These are phyloP conservation scores for Choreutis nemorana DNA, from an alignment of 2,888 invertebrate species.

Conservation along the genomic window DNA sequence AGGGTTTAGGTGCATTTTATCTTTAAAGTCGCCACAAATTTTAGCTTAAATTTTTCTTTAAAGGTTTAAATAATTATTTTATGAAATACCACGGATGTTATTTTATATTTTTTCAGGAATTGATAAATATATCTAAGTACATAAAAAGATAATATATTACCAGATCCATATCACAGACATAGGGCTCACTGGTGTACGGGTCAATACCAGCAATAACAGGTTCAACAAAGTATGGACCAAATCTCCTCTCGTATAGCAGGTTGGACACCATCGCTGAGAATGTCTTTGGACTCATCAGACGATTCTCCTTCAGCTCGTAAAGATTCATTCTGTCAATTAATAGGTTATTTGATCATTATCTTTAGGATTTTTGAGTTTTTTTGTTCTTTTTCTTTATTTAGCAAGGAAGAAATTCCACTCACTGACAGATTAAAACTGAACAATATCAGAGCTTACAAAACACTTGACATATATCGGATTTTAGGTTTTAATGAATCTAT, in stretches of 20 bases:
- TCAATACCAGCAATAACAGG: conserved; percentile 96
- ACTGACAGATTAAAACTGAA: too few species aligned
- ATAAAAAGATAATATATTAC: conserved; percentile 69
- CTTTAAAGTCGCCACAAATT: too few species aligned
- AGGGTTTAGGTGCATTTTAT: neutral
- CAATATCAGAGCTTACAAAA: too few species aligned
- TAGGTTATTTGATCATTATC: neutral
- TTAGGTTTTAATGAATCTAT: too few species aligned
- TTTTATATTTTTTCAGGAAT: neutral
- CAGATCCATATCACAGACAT: conserved; percentile 93
- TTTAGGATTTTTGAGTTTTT: neutral
- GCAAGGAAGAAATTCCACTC: too few species aligned
- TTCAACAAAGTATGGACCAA: conserved; percentile 98
- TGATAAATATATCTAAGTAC: too few species aligned
- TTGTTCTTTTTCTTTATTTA: too few species aligned
- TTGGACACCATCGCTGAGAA: conserved; percentile 94
- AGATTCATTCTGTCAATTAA: conserved; percentile 75
- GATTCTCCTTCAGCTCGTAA: conserved; percentile 94
- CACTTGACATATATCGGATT: too few species aligned
- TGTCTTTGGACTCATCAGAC: conserved; percentile 89
- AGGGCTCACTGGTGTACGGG: conserved; percentile 84
- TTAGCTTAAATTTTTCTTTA: too few species aligned
- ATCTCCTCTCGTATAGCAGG: conserved; percentile 93
- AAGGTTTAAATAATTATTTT: neutral
- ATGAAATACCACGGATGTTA: neutral